These are phyloP conservation scores for Dynastes grantii DNA, from an alignment of 2,888 invertebrate species.

Conservation along the genomic window DNA sequence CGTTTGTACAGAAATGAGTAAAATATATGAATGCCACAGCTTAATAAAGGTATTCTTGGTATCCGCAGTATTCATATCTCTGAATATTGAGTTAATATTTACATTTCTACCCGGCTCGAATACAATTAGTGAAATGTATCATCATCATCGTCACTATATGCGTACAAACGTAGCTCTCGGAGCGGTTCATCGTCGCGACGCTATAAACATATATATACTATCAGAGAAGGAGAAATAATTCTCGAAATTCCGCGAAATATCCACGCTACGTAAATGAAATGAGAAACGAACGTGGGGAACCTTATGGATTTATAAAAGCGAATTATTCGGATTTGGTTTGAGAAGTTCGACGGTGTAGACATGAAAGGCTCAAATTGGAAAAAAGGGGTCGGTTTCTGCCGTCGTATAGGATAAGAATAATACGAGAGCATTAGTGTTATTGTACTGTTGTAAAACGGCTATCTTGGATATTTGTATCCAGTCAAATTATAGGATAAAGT, in stretches of 20 bases:
- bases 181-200: not conserved
- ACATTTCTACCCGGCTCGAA: slow-evolving; percentile 42
- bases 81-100: slow-evolving; percentile 46
- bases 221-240: slow-evolving; percentile 16
- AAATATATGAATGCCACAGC: slow-evolving; percentile 10
- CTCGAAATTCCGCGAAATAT: slow-evolving; percentile 27
- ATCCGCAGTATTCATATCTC: slow-evolving; percentile 38
- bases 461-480: no score
- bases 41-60: slow-evolving; percentile 34
- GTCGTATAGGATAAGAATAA: no score
- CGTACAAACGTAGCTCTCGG: no score
- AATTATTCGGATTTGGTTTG: slow-evolving; percentile 12
- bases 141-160: not conserved
- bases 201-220: not conserved
- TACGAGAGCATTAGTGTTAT: no score
- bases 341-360: not conserved
- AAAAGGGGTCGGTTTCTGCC: not conserved
- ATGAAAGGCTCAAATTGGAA: not conserved
- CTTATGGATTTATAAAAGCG: slow-evolving; percentile 1
- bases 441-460: no score
- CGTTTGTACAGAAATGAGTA: not conserved
- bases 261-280: slow-evolving; percentile 7
- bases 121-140: slow-evolving; percentile 45
- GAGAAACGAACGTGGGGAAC: not conserved
- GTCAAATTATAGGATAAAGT: no score